A percentile compares a stretch with the other conserved stretches of the same genome.
phyloP scores from a whole-genome alignment of 2,113 vertebrate genomes.

The Dolichotis patagonum region DNA sequence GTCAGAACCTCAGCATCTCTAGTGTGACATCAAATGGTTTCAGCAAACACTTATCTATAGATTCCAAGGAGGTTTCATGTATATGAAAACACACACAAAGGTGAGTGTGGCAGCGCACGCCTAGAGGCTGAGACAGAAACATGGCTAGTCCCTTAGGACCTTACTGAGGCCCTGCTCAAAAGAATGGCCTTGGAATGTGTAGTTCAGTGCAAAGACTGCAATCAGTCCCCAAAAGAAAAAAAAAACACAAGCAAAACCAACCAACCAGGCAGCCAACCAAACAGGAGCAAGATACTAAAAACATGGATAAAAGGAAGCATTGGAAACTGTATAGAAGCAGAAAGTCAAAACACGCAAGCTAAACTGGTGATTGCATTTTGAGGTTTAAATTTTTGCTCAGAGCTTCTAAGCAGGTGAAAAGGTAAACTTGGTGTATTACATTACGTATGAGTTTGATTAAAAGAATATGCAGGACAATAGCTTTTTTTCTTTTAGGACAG shows the following conservation, averaged over 20 bases:
- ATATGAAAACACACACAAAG: slow-evolving; percentile 17
- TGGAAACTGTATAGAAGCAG: neutral
- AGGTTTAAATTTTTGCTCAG: slow-evolving; percentile 35
- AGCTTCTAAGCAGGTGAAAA: slow-evolving; percentile 51
- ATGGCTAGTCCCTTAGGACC: neutral
- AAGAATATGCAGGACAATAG: neutral
- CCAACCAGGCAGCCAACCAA: neutral
- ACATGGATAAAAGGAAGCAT: neutral
- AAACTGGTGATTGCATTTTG: neutral
- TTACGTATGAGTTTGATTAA: neutral
- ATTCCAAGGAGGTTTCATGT: neutral
- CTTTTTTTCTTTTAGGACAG: neutral
- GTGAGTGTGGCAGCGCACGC: neutral
- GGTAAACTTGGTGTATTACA: neutral
- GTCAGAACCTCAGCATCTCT: slow-evolving; percentile 9
- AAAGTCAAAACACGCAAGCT: neutral
- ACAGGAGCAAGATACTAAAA: neutral
- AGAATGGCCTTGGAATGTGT: neutral
- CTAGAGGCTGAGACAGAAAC: neutral
- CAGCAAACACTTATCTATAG: slow-evolving; percentile 27
- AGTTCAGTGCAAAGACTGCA: neutral
- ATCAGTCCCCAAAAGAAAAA: neutral
- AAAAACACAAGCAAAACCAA: neutral
- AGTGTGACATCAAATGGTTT: neutral
- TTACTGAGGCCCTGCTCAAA: neutral